A percentile compares a stretch with the other conserved stretches of the same genome.
phyloP scores from a whole-genome alignment of 2,888 invertebrate genomes.

The Cheilosia variabilis region DNA sequence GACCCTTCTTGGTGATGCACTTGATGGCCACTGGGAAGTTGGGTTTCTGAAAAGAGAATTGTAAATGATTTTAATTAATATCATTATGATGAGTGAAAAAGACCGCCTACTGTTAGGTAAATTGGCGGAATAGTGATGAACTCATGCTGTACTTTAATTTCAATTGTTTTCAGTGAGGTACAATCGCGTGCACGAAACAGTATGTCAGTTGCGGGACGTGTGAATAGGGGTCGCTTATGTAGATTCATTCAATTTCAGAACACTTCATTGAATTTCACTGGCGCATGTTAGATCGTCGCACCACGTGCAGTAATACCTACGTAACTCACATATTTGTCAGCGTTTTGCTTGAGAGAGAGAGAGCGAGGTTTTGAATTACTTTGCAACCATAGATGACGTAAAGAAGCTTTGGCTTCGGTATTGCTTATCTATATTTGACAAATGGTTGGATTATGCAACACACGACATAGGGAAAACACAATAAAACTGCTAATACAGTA shows the following conservation, averaged over 20 bases:
- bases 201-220: not conserved
- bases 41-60: slow-evolving; percentile 88
- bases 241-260: slow-evolving; percentile 32
- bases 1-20: slow-evolving; percentile 98
- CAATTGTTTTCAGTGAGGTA: slow-evolving; percentile 19
- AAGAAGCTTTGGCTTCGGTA: slow-evolving; percentile 5
- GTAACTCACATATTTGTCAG: not conserved
- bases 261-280: slow-evolving; percentile 9
- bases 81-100: not conserved
- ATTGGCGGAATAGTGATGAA: slow-evolving; percentile 37
- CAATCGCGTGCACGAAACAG: slow-evolving; percentile 38
- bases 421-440: slow-evolving; percentile 16
- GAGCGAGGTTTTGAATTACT: slow-evolving; percentile 16
- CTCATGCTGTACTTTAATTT: slow-evolving; percentile 56
- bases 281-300: slow-evolving; percentile 6
- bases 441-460: slow-evolving; percentile 15
- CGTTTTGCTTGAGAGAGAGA: slow-evolving; percentile 14
- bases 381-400: not conserved
- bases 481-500: not conserved
- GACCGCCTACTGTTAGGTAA: slow-evolving; percentile 2
- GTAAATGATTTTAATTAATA: slow-evolving; percentile 45
- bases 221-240: not conserved
- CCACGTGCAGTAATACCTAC: slow-evolving; percentile 18
- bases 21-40: slow-evolving; percentile 97
- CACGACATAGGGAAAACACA: not conserved